Base-by-base conservation (phyloP, 2,113 vertebrate genomes). In the Platichthys stellatus region DNA sequence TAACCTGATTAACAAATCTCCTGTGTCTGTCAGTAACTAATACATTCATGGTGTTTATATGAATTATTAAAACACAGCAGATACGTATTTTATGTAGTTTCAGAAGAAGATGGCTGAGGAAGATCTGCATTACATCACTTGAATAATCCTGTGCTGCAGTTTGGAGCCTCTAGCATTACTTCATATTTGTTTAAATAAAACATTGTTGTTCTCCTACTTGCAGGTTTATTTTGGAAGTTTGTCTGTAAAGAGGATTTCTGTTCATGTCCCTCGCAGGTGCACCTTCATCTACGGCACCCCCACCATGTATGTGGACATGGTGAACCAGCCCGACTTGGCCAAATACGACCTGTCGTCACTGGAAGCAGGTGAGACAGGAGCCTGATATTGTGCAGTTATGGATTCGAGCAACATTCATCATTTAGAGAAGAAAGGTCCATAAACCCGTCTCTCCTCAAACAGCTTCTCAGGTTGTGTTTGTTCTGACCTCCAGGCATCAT, bases 271-370 rank as follows among this genome's bases (percentile, higher is more conserved):
- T 76, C n/a, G 3, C 81, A 97, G 97, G 54, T 97, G 97, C 80
- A 94, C 92, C 5, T 26, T 78, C 76, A 0, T 97, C 26, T 94
- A 94, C 0, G 98, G 97, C 47, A 99, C 97, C 0, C 98, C 98
- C 0, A 99, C 97, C 53, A 98, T 99, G 97, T 98, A 72, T 6
- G 92, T 98, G 56, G 98, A 98, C 74, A 93, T 99, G 85, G 49
- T 98, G 23, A 91, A 81, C 69, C 96, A 97, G 83, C 95, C 90
- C 0, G 93, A 96, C 72, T 83, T 94, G 35, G 74, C 84, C 72
- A 94, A 93, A 80, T 95, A 94, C 0, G 90, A 97, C 90, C 72
- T 97, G 72, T 97, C 97, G 0, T 70, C 90, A 53, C 54, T 97
- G 7, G 49, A 72, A 17, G 85, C 76, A 85, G 98, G 98, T 98